Percentiles rank a stretch among this genome's conserved stretches.
phyloP scores from a whole-genome alignment of 2,888 invertebrate genomes.

The Selenia dentaria region DNA sequence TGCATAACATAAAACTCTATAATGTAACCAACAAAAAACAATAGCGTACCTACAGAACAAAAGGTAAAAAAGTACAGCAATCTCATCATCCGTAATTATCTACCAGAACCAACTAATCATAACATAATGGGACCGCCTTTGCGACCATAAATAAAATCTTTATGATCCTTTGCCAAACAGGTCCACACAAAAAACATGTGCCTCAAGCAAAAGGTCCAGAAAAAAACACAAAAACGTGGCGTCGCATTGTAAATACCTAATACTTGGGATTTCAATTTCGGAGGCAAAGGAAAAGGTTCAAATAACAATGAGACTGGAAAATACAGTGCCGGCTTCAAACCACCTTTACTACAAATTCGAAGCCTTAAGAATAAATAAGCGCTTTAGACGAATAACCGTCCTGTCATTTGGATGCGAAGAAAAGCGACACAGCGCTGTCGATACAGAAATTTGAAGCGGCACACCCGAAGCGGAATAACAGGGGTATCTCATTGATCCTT shows the following conservation, averaged over 20 bases:
- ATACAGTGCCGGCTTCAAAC: slow-evolving; percentile 52
- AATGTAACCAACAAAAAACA: slow-evolving; percentile 35
- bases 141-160: slow-evolving; percentile 61
- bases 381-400: slow-evolving; percentile 39
- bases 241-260: slow-evolving; percentile 68
- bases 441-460: slow-evolving; percentile 50
- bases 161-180: slow-evolving; percentile 57
- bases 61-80: slow-evolving; percentile 48
- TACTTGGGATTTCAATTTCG: slow-evolving; percentile 51
- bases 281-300: slow-evolving; percentile 52
- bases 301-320: slow-evolving; percentile 69
- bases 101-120: slow-evolving; percentile 62
- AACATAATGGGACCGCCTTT: slow-evolving; percentile 69
- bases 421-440: slow-evolving; percentile 55
- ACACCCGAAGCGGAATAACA: slow-evolving; percentile 69
- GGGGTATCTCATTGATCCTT: slow-evolving; percentile 72
- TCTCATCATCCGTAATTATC: slow-evolving; percentile 71
- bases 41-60: slow-evolving; percentile 29
- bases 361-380: slow-evolving; percentile 41
- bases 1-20: slow-evolving; percentile 30
- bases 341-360: slow-evolving; percentile 53
- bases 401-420: slow-evolving; percentile 29
- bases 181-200: slow-evolving; percentile 60
- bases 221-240: slow-evolving; percentile 45
- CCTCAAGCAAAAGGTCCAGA: slow-evolving; percentile 42